Base-by-base conservation (phyloP, 2,888 invertebrate species). In the Aporophyla nigra region DNA sequence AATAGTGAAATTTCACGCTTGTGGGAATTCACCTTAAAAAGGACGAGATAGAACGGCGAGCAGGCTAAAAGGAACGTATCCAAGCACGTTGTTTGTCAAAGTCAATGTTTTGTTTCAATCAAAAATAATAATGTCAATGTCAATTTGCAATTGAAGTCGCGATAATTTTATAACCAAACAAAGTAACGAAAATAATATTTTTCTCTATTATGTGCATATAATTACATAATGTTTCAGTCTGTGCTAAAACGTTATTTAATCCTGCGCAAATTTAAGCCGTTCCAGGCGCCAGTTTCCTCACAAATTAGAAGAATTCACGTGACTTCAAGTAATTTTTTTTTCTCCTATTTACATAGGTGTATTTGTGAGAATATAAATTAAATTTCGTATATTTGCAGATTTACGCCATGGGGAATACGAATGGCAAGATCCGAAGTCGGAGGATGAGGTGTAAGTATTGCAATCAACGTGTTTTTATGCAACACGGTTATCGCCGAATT, bases 371-470 rank as follows among this genome's bases (percentile, higher is more conserved):
- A 72, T 82, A 65, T 66, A 61, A 24, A 62, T 51, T n/a, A 69
- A 80, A 80, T 82, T 83, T 24, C 59, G 1, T 74, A 51, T 86
- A 74, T 80, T 96, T 96, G 73, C 89, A 98, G 98, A 90, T 84
- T 89, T 97, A 83, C 91, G 87, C 72, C 98, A 98, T 91, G 98
- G 98, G n/a, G 98, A 98, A 95, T 99, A 98, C 93, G 99, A 99
- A 96, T 98, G 98, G 98, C 97, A 99, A 94, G 99, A 99, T 93
- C 99, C 99, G 6, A 98, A 98, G 94, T 98, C 98, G 0, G 98
- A 98, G 89, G 98, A 98, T 88, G 99, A 99, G 97, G 97, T 99
- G 99, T 99, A 97, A 97, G 98, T 97, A 67, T 33, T 58, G 63
- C 63, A 54, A 65, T 43, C 24, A 5, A 21, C n/a, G 2, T 19